Evolutionary conservation across 2,113 vertebrate species (phyloP), one percentile per base, ranked within the genome.

Genomic region (Lycocorax pyrrhopterus): DNA sequence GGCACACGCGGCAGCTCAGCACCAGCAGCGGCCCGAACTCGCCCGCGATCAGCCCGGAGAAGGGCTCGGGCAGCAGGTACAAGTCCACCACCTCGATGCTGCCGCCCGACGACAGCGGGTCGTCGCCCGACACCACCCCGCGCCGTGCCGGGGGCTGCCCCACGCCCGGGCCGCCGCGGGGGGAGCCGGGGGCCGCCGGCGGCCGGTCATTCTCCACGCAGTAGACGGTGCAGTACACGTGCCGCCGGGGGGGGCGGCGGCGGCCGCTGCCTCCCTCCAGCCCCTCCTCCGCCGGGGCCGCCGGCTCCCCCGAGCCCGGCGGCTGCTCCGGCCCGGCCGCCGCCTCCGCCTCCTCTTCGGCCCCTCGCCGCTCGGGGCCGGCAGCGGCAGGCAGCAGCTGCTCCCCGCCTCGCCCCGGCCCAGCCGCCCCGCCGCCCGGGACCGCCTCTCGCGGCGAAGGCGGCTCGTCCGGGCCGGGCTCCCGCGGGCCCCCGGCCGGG

Each of bases 1-100:
- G 97, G 97, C 99, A 99, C 97, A 99, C 98, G 84, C 99, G 98
- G 97, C 99, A 99, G 88, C 98, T 98, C 80, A 98, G 97, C 92
- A 98, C 82, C 87, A 98, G 96, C 74, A 98, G 96, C 80, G 97
- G 96, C 84, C 93, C 97, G 52, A 96, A 98, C 60, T 98, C 98
- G 44, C 96, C 96, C 44, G 96, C 85, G 84, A 98, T 96, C 77
- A 99, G 97, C 94, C 98, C 74, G 6, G 98, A 98, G 95, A 99
- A 98, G 3, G 98, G 97, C 21, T 97, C 96, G 6, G 98, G 97
- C 30, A 97, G 96, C 84, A 97, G 94, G 89, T 91, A 98, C 81
- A 97, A 88, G 72, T 97, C 98, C 77, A 97, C 76, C 76, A 93
- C 95, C 74, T 98, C 97, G 44, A 94, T 88, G 52, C 94, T 89